Conservation (phyloP, 2,113 vertebrate genomes). For the Nettapus auritus region DNA sequence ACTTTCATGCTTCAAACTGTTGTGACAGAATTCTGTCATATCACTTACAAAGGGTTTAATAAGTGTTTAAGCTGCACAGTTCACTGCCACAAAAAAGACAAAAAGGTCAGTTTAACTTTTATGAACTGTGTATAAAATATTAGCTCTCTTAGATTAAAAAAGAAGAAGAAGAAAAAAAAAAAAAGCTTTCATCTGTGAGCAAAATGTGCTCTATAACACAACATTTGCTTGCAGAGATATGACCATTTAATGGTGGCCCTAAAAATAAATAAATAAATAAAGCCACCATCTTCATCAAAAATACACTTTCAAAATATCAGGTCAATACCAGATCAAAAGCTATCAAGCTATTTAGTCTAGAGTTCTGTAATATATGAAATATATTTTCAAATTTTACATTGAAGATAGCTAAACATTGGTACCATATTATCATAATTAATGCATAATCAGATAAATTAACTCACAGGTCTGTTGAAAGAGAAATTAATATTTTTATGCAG, state of each 20-base stretch:
- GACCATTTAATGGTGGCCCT: neutral
- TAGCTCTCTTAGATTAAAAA: neutral
- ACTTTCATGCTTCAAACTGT: neutral
- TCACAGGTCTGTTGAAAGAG: neutral
- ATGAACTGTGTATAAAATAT: neutral
- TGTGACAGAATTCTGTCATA: neutral
- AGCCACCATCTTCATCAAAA: neutral
- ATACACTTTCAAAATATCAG: neutral
- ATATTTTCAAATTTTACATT: neutral
- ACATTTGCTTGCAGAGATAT: neutral
- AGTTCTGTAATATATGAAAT: neutral
- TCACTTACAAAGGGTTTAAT: neutral
- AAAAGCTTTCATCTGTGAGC: neutral
- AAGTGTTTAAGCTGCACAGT: neutral
- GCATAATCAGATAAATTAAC: slow-evolving; percentile 47
- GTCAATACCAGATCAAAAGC: neutral
- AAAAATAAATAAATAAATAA: neutral
- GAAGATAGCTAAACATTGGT: slow-evolving; percentile 22
- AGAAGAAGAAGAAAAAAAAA: neutral
- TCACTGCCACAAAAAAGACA: neutral
- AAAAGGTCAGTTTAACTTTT: neutral
- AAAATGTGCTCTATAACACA: neutral
- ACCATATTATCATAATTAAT: slow-evolving; percentile 28
- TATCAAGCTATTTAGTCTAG: neutral
- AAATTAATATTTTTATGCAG: neutral